Evolutionary conservation across 2,797 vertebrate genomes (phyloP).

Genomic region (Aldrovandia affinis): DNA sequence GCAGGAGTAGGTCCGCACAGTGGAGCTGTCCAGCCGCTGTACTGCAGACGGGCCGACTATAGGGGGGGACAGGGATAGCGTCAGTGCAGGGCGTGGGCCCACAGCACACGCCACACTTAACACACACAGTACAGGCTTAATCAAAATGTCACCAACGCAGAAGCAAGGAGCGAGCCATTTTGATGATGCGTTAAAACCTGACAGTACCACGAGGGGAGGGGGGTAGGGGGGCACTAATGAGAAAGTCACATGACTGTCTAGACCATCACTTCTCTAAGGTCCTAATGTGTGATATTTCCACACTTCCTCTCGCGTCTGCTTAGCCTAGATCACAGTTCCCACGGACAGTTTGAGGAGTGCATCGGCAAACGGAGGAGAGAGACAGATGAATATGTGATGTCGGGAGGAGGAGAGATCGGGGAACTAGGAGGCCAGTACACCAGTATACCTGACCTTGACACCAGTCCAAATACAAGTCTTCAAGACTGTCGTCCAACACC

Average conservation of each 20-base stretch:
- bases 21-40: constrained; percentile 98
- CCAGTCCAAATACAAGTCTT: constrained; percentile 81
- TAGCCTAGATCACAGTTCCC: background rate
- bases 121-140: constrained; percentile 28
- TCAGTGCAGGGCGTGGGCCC: background rate
- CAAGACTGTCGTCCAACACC: constrained; percentile 76
- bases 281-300: background rate
- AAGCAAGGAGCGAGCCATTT: constrained; percentile 38
- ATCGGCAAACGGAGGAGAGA: background rate
- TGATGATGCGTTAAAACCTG: constrained; percentile 49
- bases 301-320: background rate
- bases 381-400: constrained; percentile 20
- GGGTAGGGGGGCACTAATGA: constrained; percentile 7
- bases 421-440: constrained; percentile 41
- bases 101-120: background rate
- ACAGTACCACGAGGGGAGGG: constrained; percentile 19
- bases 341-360: background rate
- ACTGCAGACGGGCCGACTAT: constrained; percentile 88
- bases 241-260: background rate
- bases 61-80: constrained; percentile 64
- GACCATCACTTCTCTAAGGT: background rate
- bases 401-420: constrained; percentile 36
- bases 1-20: constrained; percentile 99
- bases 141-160: constrained; percentile 40
- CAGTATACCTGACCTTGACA: constrained; percentile 77